Base-by-base conservation (phyloP, 1,140 invertebrate genomes). In the Psilanteris sp. region DNA sequence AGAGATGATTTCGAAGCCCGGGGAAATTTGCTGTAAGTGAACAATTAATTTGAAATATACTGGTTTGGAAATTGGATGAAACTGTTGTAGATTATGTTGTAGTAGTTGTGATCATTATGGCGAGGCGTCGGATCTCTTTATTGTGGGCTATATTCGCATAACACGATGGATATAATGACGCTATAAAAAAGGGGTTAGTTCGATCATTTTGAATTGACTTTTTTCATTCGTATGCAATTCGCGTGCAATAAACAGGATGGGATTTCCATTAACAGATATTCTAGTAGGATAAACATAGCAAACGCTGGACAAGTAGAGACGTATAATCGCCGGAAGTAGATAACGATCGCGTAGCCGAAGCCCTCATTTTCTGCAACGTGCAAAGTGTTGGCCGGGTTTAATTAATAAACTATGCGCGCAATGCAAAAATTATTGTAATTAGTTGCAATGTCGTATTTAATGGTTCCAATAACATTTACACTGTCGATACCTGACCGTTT, bases 221-320 rank as follows among this genome's bases (percentile, higher is more conserved):
- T 72, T 71, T 77, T 72, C 55, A 55, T 61, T 50, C 54, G 54
- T 29, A 46, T 26, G 50, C 54, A 61, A 77, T 77, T 72, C 62
- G 67, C 75, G 62, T 71, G 75, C 62, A 77, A 77, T 77, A 77
- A 77, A 73, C 75, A 72, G 75, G 75, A 77, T 77, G 68, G 75
- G 75, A 77, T 77, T 72, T 77, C 75, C 75, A 77, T 77, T 77
- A 77, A 61, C 75, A 72, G 75, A 72, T 77, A 77, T 77, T 68
- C 67, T 59, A 57, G 10, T 39, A 73, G 68, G 62, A 77, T 72
- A 72, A 77, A 77, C 62, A 68, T 46, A 29, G 36, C 62, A 55
- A 72, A 48, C 43, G 34, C 67, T 59, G 75, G 68, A 77, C 75
- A 68, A 64, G 68, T 43, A 62, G 62, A 68, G 54, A 71, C 68